Evolutionary conservation across 1,140 invertebrate genomes (phyloP).

Genomic region (Saccostrea cuccullata): DNA sequence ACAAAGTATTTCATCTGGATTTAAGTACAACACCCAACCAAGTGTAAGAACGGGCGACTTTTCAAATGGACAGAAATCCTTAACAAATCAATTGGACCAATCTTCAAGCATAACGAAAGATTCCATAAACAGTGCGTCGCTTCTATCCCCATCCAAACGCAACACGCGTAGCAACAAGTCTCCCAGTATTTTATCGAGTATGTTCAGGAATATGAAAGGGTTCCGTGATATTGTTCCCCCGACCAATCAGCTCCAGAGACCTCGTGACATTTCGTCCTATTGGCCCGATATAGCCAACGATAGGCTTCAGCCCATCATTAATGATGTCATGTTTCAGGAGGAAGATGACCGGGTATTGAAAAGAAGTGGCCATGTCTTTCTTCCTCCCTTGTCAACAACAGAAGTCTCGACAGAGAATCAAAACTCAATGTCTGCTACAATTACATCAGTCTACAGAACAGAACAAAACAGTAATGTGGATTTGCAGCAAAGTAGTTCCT

Average conservation of each 20-base stretch:
- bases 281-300: slow-evolving; percentile 3
- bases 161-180: background rate
- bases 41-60: background rate
- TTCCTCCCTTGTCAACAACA: background rate
- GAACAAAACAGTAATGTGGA: background rate
- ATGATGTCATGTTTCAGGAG: background rate
- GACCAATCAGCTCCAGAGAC: background rate
- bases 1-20: background rate
- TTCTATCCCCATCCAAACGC: background rate
- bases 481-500: background rate
- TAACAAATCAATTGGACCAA: background rate
- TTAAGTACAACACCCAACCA: background rate
- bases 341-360: background rate
- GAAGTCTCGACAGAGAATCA: background rate
- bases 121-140: background rate
- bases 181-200: background rate
- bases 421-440: background rate
- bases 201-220: background rate
- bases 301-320: background rate
- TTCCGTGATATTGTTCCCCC: background rate
- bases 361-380: background rate
- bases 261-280: slow-evolving; percentile 4
- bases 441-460: background rate
- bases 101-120: background rate
- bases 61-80: background rate